A percentile compares a stretch with the other conserved stretches of the same genome.
Conservation (phyloP, 2,888 invertebrate genomes). For the Latrodectus hesperus region DNA sequence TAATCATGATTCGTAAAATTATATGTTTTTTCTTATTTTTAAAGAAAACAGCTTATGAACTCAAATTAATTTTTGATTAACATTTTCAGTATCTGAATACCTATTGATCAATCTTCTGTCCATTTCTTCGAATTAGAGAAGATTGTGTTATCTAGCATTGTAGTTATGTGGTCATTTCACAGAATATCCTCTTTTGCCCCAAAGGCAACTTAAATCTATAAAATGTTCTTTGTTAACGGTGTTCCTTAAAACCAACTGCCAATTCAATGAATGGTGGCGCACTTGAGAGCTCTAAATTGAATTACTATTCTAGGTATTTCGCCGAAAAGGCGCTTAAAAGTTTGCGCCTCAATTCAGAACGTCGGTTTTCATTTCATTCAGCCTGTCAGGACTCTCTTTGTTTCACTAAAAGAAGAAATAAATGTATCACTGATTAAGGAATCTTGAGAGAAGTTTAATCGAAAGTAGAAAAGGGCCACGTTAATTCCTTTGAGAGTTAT, state of each 20-base stretch:
- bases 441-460: background rate
- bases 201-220: too few relatives aligned
- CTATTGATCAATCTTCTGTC: too few relatives aligned
- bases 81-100: too few relatives aligned
- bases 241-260: background rate
- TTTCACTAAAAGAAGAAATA: conserved; percentile 1
- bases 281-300: background rate
- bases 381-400: background rate
- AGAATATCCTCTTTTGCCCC: too few relatives aligned
- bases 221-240: too few relatives aligned
- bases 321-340: background rate
- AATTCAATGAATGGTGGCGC: background rate
- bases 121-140: too few relatives aligned
- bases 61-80: too few relatives aligned
- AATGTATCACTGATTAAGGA: background rate
- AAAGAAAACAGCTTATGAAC: too few relatives aligned
- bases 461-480: background rate
- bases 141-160: too few relatives aligned
- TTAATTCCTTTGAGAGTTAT: background rate
- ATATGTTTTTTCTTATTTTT: too few relatives aligned
- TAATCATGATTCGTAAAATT: too few relatives aligned
- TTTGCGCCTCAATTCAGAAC: background rate
- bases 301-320: background rate
- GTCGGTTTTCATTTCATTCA: background rate
- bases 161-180: too few relatives aligned